Evolutionary conservation across 2,888 invertebrate species (phyloP).

Genomic region (Epirrhoe alternata): DNA sequence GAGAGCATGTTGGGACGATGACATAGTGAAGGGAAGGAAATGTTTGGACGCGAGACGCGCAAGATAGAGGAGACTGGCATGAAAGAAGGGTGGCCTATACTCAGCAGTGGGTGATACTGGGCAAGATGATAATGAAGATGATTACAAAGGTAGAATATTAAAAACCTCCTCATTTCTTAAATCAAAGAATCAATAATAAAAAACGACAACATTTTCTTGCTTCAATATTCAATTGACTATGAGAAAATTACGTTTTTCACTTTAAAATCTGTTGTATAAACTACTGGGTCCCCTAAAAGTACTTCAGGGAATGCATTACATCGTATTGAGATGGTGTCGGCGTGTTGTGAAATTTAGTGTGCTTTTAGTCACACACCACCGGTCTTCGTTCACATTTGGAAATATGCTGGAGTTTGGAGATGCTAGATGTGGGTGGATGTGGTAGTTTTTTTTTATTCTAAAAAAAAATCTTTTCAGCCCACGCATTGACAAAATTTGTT

Average conservation of each 20-base stretch:
- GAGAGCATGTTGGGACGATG: too few relatives aligned
- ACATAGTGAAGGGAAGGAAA: too few relatives aligned
- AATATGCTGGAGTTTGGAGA: slow-evolving; percentile 57
- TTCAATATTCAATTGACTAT: neutral
- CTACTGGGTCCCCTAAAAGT: slow-evolving; percentile 28
- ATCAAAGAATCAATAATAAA: too few relatives aligned
- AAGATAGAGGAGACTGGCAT: too few relatives aligned
- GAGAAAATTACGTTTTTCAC: neutral
- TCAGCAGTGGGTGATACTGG: too few relatives aligned
- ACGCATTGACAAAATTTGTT: too few relatives aligned
- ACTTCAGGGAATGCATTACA: slow-evolving; percentile 33
- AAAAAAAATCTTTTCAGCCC: too few relatives aligned
- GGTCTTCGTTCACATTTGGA: slow-evolving; percentile 67
- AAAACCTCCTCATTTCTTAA: too few relatives aligned
- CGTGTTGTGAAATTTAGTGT: slow-evolving; percentile 75
- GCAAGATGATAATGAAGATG: too few relatives aligned
- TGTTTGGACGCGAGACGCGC: too few relatives aligned
- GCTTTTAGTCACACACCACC: slow-evolving; percentile 81
- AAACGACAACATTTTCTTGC: neutral
- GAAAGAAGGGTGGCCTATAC: too few relatives aligned
- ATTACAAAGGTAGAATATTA: too few relatives aligned
- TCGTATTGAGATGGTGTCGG: slow-evolving; percentile 11
- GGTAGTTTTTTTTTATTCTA: slow-evolving; percentile 34
- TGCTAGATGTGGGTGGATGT: slow-evolving; percentile 44
- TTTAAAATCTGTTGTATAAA: slow-evolving; percentile 9